phyloP scores from a whole-genome alignment of 1,140 invertebrate genomes.

The Lordiphosa stackelbergi region DNA sequence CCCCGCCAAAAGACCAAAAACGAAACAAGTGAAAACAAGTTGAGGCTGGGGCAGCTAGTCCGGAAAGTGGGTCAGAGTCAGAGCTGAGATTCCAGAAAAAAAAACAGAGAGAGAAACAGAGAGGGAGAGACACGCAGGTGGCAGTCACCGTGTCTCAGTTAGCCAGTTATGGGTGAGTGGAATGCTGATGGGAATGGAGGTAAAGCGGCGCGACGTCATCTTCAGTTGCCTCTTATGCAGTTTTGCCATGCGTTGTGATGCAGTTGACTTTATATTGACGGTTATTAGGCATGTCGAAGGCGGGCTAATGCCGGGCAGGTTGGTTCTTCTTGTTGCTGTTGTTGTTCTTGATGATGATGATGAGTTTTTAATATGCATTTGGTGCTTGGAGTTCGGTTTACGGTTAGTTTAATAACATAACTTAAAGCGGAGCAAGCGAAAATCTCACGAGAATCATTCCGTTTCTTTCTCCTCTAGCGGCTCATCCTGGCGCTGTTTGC shows the following conservation, averaged over 20 bases:
- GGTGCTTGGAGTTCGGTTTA: slow-evolving; percentile 60
- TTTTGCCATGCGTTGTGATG: slow-evolving; percentile 34
- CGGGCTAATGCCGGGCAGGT: slow-evolving; percentile 50
- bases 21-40: slow-evolving; percentile 75
- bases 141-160: slow-evolving; percentile 15
- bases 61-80: slow-evolving; percentile 64
- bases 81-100: slow-evolving; percentile 43
- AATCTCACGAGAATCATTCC: slow-evolving; percentile 40
- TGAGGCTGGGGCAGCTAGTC: slow-evolving; percentile 44
- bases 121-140: slow-evolving; percentile 53
- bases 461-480: slow-evolving; percentile 80
- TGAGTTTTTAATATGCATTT: slow-evolving; percentile 73
- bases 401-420: slow-evolving; percentile 65
- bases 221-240: slow-evolving; percentile 7
- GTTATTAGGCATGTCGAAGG: slow-evolving; percentile 75
- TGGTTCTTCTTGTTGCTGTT: slow-evolving; percentile 38
- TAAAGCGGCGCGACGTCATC: slow-evolving; percentile 39
- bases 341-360: slow-evolving; percentile 63
- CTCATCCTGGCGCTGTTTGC: slow-evolving; percentile 91
- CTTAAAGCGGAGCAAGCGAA: slow-evolving; percentile 36
- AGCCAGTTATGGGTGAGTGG: slow-evolving; percentile 47
- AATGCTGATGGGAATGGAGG: slow-evolving; percentile 35
- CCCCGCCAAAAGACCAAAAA: slow-evolving; percentile 48
- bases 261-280: slow-evolving; percentile 71
- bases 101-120: slow-evolving; percentile 15